Evolutionary conservation across 2,797 vertebrate species (phyloP).

Genomic region (Melanotaenia maccullochi): DNA sequence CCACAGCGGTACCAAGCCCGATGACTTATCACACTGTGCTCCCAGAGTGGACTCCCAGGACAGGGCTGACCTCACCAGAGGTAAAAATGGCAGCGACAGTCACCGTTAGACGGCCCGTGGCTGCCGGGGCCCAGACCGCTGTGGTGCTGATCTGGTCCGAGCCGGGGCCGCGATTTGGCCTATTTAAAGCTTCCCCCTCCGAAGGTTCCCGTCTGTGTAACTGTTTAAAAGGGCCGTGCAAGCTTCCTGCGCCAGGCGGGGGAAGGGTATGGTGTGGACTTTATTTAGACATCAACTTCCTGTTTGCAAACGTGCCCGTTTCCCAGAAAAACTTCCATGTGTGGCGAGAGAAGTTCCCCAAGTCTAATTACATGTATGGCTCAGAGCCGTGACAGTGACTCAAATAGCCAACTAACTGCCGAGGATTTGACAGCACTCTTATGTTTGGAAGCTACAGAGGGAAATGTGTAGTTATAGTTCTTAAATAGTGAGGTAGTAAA

Average conservation of each 20-base stretch:
- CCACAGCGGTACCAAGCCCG: slow-evolving; percentile 67
- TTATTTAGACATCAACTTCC: slow-evolving; percentile 83
- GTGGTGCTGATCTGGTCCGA: slow-evolving; percentile 67
- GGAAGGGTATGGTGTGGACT: slow-evolving; percentile 42
- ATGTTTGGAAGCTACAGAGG: slow-evolving; percentile 31
- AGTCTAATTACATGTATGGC: slow-evolving; percentile 79
- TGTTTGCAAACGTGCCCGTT: slow-evolving; percentile 78
- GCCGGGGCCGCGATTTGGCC: slow-evolving; percentile 47
- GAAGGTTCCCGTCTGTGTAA: slow-evolving; percentile 73
- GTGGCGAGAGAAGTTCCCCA: slow-evolving; percentile 74
- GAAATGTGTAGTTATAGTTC: slow-evolving; percentile 34
- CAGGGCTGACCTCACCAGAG: slow-evolving; percentile 75
- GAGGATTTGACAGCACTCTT: slow-evolving; percentile 43
- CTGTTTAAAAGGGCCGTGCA: slow-evolving; percentile 63
- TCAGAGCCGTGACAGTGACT: slow-evolving; percentile 67
- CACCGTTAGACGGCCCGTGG: slow-evolving; percentile 60
- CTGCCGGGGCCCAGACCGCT: slow-evolving; percentile 64
- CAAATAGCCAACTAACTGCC: slow-evolving; percentile 67
- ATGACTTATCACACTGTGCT: slow-evolving; percentile 75
- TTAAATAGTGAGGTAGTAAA: slow-evolving; percentile 6
- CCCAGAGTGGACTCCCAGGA: slow-evolving; percentile 66
- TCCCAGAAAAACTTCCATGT: slow-evolving; percentile 74
- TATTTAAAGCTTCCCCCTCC: slow-evolving; percentile 71
- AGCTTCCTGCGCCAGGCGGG: slow-evolving; percentile 60
- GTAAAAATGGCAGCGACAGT: slow-evolving; percentile 78